phyloP scores from a whole-genome alignment of 2,797 vertebrate species.

The Fistularia tabacaria region DNA sequence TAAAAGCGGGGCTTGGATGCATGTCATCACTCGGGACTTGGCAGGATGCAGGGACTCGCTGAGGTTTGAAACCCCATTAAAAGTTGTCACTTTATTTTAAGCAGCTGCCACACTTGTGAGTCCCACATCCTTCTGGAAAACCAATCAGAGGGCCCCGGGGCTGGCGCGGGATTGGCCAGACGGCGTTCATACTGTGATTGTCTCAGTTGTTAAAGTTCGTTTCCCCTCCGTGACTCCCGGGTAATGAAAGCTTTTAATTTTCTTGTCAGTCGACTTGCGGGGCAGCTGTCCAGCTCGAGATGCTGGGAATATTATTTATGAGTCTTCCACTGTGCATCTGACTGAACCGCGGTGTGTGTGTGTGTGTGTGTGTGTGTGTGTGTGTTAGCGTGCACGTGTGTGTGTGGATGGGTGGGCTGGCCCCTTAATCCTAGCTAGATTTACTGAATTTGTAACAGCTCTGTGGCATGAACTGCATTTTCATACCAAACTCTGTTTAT shows the following conservation, averaged over 20 bases:
- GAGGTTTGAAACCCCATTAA: slow-evolving; percentile 74
- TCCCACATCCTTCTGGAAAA: slow-evolving; percentile 76
- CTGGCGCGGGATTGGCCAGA: slow-evolving; percentile 40
- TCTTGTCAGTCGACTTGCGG: slow-evolving; percentile 59
- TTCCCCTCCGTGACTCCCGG: slow-evolving; percentile 52
- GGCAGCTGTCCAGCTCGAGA: slow-evolving; percentile 63
- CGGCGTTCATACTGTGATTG: slow-evolving; percentile 45
- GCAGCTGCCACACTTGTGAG: slow-evolving; percentile 67
- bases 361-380: slow-evolving; percentile 20
- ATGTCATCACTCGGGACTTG: slow-evolving; percentile 62
- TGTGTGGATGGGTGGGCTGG: slow-evolving; percentile 29
- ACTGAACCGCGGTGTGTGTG: slow-evolving; percentile 56
- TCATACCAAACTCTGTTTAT: background rate
- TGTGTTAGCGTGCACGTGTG: too few species aligned
- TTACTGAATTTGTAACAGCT: slow-evolving; percentile 43
- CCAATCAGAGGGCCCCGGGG: slow-evolving; percentile 49
- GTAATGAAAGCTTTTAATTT: slow-evolving; percentile 72
- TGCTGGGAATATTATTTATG: slow-evolving; percentile 63
- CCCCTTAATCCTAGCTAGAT: slow-evolving; percentile 51
- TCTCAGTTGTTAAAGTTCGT: slow-evolving; percentile 64
- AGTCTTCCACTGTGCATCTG: slow-evolving; percentile 56
- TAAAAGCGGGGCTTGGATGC: slow-evolving; percentile 75
- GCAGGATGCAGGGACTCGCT: slow-evolving; percentile 71
- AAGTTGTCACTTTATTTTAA: slow-evolving; percentile 79
- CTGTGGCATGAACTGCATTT: slow-evolving; percentile 19